These are phyloP conservation scores for Gobiocypris rarus DNA, from an alignment of 2,113 vertebrate genomes.

Conservation along the genomic window DNA sequence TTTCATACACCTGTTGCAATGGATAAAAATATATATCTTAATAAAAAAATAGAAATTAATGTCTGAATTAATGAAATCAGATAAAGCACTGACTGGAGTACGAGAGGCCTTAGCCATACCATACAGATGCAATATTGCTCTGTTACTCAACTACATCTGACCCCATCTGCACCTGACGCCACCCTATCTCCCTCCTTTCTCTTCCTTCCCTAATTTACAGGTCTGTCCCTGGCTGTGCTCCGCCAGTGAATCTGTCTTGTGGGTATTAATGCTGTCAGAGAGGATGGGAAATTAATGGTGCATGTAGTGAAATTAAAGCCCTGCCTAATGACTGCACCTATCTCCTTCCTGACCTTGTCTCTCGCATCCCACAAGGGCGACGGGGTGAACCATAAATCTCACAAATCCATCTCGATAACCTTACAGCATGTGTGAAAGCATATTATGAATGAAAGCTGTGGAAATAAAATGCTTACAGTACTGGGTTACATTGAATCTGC, in stretches of 20 bases:
- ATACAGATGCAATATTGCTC: background rate
- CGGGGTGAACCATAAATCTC: constrained; percentile 31
- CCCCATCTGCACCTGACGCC: constrained; percentile 8
- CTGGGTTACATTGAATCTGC: background rate
- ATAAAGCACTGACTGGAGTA: no score
- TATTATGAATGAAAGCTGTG: constrained; percentile 19
- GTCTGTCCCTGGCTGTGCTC: constrained; percentile 53
- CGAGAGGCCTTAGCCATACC: background rate
- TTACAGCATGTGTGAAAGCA: background rate
- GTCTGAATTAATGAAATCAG: no score
- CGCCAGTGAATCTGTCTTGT: constrained; percentile 59
- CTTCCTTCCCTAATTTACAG: constrained; percentile 23
- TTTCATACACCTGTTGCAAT: no score
- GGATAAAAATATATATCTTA: no score
- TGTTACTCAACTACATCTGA: constrained; percentile 1
- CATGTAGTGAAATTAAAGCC: constrained; percentile 69
- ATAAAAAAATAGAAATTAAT: no score
- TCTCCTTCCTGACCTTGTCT: constrained; percentile 49
- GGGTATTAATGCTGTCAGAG: constrained; percentile 60
- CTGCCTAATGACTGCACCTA: constrained; percentile 56
- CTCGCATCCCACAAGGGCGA: constrained; percentile 56
- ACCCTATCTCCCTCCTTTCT: background rate
- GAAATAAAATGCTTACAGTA: background rate
- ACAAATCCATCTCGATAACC: background rate
- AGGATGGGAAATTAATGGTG: constrained; percentile 69